phyloP scores from a whole-genome alignment of 2,113 vertebrate genomes.

The Ivindomyrus marchei region DNA sequence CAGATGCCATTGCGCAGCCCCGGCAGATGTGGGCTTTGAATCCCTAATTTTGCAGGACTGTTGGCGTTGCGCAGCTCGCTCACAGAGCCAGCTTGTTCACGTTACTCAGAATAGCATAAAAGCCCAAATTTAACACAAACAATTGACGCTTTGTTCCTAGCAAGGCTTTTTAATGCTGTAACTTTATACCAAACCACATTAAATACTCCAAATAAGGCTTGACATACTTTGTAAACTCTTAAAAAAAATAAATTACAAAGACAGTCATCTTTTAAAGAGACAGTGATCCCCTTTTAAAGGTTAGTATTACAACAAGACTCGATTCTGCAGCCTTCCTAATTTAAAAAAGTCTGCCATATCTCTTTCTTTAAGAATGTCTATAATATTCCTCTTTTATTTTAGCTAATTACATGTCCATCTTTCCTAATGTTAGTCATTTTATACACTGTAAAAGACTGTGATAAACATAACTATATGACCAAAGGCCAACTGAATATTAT shows the following conservation, averaged over 20 bases:
- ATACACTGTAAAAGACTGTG: background rate
- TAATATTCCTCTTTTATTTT: background rate
- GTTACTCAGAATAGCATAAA: background rate
- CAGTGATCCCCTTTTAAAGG: slow-evolving; percentile 42
- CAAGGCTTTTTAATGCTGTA: slow-evolving; percentile 62
- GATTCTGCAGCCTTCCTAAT: background rate
- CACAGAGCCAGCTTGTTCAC: background rate
- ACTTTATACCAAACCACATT: slow-evolving; percentile 62
- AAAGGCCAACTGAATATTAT: background rate
- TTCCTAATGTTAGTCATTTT: background rate
- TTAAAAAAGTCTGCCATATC: background rate
- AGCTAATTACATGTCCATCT: background rate
- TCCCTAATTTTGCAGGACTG: background rate
- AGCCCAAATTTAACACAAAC: background rate
- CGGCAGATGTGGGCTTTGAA: background rate
- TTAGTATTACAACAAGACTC: slow-evolving; percentile 3
- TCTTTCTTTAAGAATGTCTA: background rate
- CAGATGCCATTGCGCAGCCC: background rate
- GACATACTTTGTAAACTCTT: slow-evolving; percentile 43
- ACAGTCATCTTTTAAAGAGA: slow-evolving; percentile 50
- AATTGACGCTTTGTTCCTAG: slow-evolving; percentile 36
- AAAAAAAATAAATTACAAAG: slow-evolving; percentile 38
- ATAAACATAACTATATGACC: background rate
- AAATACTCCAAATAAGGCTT: slow-evolving; percentile 62
- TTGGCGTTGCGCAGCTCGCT: background rate